Evolutionary conservation across 2,888 invertebrate species (phyloP).

Genomic region (Callyntrura guangdongensis): DNA sequence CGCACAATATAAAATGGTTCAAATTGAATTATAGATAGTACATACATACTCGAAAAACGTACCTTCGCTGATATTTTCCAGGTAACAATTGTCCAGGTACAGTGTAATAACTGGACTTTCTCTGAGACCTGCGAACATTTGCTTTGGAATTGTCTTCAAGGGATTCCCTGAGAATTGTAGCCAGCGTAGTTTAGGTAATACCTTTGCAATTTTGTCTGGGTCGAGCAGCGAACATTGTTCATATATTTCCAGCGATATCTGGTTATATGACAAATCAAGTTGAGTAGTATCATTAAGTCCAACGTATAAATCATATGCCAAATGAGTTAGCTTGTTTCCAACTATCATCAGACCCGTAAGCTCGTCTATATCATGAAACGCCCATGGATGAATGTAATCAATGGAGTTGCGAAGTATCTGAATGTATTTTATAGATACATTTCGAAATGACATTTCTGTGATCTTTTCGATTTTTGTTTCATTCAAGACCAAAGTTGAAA

Average conservation of each 20-base stretch:
- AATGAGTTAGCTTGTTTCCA: constrained; percentile 62
- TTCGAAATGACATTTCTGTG: not conserved
- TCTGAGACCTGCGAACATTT: constrained; percentile 81
- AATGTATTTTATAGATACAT: constrained; percentile 41
- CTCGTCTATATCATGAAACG: constrained; percentile 69
- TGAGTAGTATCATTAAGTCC: constrained; percentile 66
- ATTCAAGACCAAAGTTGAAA: constrained; percentile 57
- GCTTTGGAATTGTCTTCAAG: constrained; percentile 77
- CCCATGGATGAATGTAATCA: constrained; percentile 64
- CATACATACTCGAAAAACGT: constrained; percentile 24
- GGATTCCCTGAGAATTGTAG: constrained; percentile 81
- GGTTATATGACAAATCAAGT: constrained; percentile 70
- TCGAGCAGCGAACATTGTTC: constrained; percentile 50
- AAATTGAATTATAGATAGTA: not conserved
- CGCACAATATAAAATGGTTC: too few relatives aligned
- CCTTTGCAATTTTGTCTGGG: constrained; percentile 61
- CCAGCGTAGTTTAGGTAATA: constrained; percentile 71
- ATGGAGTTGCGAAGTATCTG: constrained; percentile 60
- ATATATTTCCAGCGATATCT: constrained; percentile 73
- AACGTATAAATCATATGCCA: constrained; percentile 74
- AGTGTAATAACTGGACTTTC: constrained; percentile 70
- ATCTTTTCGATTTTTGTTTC: constrained; percentile 65
- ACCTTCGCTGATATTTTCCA: constrained; percentile 79
- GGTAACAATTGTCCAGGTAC: constrained; percentile 69
- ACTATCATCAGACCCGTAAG: constrained; percentile 55